Percentiles rank a stretch among this genome's conserved stretches.
These are phyloP conservation scores for Phalloptychus januarius DNA, from an alignment of 2,797 vertebrate species.

Conservation along the genomic window DNA sequence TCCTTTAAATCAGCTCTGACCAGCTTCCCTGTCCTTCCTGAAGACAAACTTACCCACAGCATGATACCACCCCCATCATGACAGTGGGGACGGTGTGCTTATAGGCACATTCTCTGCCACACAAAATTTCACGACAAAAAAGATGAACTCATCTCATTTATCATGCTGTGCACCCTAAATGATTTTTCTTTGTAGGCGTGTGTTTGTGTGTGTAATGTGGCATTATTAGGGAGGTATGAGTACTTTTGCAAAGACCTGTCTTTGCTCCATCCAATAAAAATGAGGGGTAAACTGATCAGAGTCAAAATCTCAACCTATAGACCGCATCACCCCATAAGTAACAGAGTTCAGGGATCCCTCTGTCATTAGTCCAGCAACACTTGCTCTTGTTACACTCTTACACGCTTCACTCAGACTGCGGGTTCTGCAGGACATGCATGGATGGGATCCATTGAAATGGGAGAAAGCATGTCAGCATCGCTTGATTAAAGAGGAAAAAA, in stretches of 20 bases:
- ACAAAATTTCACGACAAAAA: not conserved
- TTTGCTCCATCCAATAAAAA: not conserved
- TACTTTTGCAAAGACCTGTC: not conserved
- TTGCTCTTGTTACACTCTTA: slow-evolving; percentile 43
- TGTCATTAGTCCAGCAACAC: slow-evolving; percentile 48
- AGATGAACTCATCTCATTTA: not conserved
- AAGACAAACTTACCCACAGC: not conserved
- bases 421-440: slow-evolving; percentile 27
- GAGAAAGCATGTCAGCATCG: slow-evolving; percentile 31
- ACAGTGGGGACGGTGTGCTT: not conserved
- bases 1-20: not conserved
- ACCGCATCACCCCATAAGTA: slow-evolving; percentile 31
- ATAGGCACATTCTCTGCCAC: not conserved
- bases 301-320: not conserved
- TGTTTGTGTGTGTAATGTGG: not conserved
- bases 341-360: slow-evolving; percentile 21
- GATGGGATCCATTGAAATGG: slow-evolving; percentile 32
- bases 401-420: slow-evolving; percentile 42
- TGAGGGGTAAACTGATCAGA: not conserved
- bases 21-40: not conserved
- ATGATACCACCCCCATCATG: not conserved
- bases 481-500: slow-evolving; percentile 16
- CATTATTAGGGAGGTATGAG: not conserved
- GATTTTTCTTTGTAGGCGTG: no score
- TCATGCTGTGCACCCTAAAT: not conserved